Base-by-base conservation (phyloP, 2,113 vertebrate species). In the Nanorana parkeri region DNA sequence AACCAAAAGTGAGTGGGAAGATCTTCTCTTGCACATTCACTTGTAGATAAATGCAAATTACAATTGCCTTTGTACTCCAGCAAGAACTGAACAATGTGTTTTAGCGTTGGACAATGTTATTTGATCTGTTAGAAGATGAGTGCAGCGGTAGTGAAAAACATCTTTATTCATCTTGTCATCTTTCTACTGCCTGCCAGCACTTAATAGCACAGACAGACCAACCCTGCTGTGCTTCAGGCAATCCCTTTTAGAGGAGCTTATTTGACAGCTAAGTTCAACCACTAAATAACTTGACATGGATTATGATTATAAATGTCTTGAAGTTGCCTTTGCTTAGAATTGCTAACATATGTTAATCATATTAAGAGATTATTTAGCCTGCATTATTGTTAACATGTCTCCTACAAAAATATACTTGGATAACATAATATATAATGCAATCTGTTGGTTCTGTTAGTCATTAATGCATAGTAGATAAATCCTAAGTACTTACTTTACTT, bases 211-310 rank as follows among this genome's bases (percentile, higher is more conserved):
- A 80, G 66, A 55, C 36, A 80, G 78, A 80, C 78, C 66, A 69
- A 80, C 78, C 78, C 78, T 69, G 78, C 78, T 80, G 78, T 80
- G 78, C 78, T 80, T 80, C 78, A 80, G 66, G 66, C 66, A 80
- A 69, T 69, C 68, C 54, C 78, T 80, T 80, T 80, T 47, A 68
- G 66, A 58, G 66, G 20, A 69, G 66, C 67, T 69, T 60, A 80
- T 68, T 80, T 80, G 78, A 80, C 78, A 80, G 78, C 54, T 68
- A 69, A 60, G 51, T 47, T 80, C 66, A 80, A 56, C 55, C 32
- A 41, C 68, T 61, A 69, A 80, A 69, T 69, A 80, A 71, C 66
- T 61, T 69, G 77, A 79, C 77, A 79, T 78, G 52, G 77, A 55
- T 79, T 79, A 79, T 79, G 77, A 79, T 79, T 79, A 79, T 79